These are phyloP conservation scores for Nothocercus nigrocapillus DNA, from an alignment of 2,113 vertebrate species.

Conservation along the genomic window DNA sequence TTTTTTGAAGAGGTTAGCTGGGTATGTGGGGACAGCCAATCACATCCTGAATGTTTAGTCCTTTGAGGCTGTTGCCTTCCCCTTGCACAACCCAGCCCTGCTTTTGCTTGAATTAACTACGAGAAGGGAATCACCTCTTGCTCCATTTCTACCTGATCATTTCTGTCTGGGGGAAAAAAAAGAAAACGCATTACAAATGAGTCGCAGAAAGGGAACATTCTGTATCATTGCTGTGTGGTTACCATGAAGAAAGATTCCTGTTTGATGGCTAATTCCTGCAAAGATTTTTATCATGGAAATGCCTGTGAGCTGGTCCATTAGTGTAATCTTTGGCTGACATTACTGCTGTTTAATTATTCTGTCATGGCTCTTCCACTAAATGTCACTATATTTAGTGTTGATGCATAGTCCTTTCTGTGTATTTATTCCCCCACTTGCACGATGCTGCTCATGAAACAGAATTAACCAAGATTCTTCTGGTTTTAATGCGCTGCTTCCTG, in stretches of 20 bases:
- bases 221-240: neutral
- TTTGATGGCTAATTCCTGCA: neutral
- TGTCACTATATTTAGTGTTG: neutral
- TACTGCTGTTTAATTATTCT: neutral
- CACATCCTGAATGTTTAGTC: neutral
- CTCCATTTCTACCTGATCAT: neutral
- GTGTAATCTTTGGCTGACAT: neutral
- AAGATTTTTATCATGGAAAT: neutral
- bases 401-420: neutral
- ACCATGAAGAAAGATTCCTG: neutral
- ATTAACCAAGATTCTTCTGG: neutral
- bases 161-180: neutral
- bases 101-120: neutral
- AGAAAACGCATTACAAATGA: neutral
- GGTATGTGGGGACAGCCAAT: neutral
- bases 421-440: neutral
- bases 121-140: neutral
- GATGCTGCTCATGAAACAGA: neutral
- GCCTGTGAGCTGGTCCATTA: neutral
- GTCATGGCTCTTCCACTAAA: neutral
- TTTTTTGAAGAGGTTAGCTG: neutral
- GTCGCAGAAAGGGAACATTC: neutral
- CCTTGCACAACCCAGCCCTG: neutral
- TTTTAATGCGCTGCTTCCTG: neutral
- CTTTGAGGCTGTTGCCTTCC: neutral